phyloP scores from a whole-genome alignment of 2,888 invertebrate genomes.

The Callosobruchus maculatus region DNA sequence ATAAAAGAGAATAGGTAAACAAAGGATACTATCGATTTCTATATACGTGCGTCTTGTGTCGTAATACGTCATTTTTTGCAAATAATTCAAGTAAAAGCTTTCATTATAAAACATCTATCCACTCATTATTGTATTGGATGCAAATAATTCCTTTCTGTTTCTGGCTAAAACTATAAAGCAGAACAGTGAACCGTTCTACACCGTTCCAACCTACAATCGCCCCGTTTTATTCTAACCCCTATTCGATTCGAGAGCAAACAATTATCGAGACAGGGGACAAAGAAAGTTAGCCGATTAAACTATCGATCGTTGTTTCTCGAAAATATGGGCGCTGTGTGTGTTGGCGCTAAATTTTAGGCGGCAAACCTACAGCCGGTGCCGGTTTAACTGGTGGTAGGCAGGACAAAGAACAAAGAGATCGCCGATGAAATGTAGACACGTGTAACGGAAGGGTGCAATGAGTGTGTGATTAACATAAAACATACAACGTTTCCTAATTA shows the following conservation, averaged over 20 bases:
- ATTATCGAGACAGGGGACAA: not conserved
- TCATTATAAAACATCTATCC: too few species aligned
- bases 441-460: not conserved
- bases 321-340: not conserved
- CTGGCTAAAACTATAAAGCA: too few species aligned
- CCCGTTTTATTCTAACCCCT: not conserved
- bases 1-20: too few species aligned
- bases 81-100: too few species aligned
- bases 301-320: not conserved
- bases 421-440: not conserved
- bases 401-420: not conserved
- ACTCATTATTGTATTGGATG: too few species aligned
- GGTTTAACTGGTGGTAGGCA: not conserved
- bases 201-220: too few species aligned
- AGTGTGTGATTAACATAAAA: not conserved
- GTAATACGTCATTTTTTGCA: too few species aligned
- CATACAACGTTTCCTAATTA: not conserved
- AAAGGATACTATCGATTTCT: too few species aligned
- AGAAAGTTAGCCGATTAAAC: not conserved
- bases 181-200: too few species aligned
- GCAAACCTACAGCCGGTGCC: not conserved
- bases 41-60: too few species aligned
- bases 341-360: not conserved
- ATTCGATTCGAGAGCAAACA: not conserved
- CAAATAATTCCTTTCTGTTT: too few species aligned